Evolutionary conservation across 1,140 invertebrate species (phyloP).

Genomic region (Philaenus spumarius): DNA sequence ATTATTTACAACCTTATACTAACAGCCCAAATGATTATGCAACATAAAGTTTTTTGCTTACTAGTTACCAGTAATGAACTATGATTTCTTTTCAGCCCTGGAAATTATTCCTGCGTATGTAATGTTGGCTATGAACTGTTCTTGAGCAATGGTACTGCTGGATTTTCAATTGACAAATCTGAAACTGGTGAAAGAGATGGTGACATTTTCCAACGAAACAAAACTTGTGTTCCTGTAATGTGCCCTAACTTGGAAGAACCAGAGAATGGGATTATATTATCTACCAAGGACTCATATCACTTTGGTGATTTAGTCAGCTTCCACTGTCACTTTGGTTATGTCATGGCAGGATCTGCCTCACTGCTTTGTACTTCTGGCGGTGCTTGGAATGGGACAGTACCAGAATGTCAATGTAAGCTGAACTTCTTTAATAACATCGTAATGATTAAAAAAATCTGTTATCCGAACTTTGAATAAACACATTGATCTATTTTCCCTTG

Average conservation of each 20-base stretch:
- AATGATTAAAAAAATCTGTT: too few species aligned
- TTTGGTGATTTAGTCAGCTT: slow-evolving; percentile 88
- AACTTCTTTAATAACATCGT: too few species aligned
- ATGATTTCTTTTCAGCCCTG: slow-evolving; percentile 44
- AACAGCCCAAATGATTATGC: too few species aligned
- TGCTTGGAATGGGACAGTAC: slow-evolving; percentile 87
- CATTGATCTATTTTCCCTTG: too few species aligned
- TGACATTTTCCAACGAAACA: slow-evolving; percentile 85
- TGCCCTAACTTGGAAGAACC: slow-evolving; percentile 74
- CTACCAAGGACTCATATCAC: slow-evolving; percentile 72
- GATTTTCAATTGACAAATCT: slow-evolving; percentile 69
- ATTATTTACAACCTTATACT: too few species aligned
- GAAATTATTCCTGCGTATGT: slow-evolving; percentile 81
- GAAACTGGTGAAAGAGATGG: slow-evolving; percentile 84
- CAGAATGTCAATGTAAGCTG: slow-evolving; percentile 81
- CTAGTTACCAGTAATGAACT: too few species aligned
- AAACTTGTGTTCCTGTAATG: slow-evolving; percentile 91
- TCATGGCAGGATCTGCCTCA: slow-evolving; percentile 76
- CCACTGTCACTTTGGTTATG: slow-evolving; percentile 93
- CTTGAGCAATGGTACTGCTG: slow-evolving; percentile 82
- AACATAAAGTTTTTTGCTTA: too few species aligned
- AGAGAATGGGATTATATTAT: slow-evolving; percentile 82
- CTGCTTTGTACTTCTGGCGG: slow-evolving; percentile 85
- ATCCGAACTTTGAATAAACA: too few species aligned
- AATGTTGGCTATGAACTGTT: slow-evolving; percentile 91